Base-by-base conservation (phyloP, 2,797 vertebrate species). In the Chaetophractus vellerosus region DNA sequence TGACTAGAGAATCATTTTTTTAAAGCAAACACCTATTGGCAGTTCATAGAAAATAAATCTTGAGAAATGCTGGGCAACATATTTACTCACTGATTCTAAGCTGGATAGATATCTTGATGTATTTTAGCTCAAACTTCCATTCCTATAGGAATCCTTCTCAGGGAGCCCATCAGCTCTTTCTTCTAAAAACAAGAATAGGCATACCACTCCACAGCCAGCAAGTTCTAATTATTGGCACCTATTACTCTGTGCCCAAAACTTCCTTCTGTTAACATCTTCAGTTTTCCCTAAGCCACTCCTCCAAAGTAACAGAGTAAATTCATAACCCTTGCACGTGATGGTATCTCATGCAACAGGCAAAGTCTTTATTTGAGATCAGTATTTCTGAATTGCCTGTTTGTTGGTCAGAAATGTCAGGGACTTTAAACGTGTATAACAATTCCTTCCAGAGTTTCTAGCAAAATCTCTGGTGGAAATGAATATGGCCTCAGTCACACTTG, bases 401-500 rank as follows among this genome's bases (percentile, higher is more conserved):
- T 28, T 38, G 9, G 24, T 63, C 24, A 92, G 38, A 21, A 41
- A 76, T 38, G 19, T 55, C 31, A 86, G 74, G 48, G 52, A 9
- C 5, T 63, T 55, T 61, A 5, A 52, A 36, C 11, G 11, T 88
- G 59, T 88, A 52, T 31, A 33, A 36, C 18, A 83, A 94, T 61
- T 68, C 82, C 63, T 59, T 88, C 45, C 57, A 76, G 94, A 86
- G 96, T 95, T 96, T 93, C 90, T 92, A 95, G 71, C 36, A 95
- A 89, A 97, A 94, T 41, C 85, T 71, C 36, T 96, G 93, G 95
- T 92, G 61, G 93, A 93, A 91, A 95, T 93, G 92, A 94, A 88
- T 90, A 93, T 90, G 84, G 85, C 85, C 93, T 97, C 92, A 96
- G 97, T 97, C 82, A 97, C 88, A 97, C 36, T 61, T 80, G 91